Evolutionary conservation across 2,888 invertebrate genomes (phyloP), one percentile per base, ranked within the genome.

Genomic region (Philereme vetulata): DNA sequence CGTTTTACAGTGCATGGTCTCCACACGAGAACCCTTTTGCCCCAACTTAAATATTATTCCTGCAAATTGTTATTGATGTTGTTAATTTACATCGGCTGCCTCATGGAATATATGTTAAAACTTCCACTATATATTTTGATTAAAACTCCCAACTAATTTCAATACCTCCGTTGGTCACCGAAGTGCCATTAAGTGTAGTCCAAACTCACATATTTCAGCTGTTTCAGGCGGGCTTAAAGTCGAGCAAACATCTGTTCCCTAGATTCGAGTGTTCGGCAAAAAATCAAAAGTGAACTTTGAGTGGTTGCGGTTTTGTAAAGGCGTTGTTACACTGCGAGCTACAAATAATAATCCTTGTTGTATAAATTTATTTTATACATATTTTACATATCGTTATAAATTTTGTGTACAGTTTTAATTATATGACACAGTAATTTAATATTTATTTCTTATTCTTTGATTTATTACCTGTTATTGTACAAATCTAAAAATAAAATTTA

Each of bases 211-310:
- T 64, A 68, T 65, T 65, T 66, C 56, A 67, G 43, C 38, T 34
- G 56, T 56, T 51, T 36, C n/a, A 5, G 21, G 11, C 48, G 43
- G 51, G 55, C 47, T 56, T 48, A 59, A 64, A 65, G 65, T 65
- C 64, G 64, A 56, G 61, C 56, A 44, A 63, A 62, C 66, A 66
- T 58, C 60, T 66, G 68, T 47, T 53, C 49, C 48, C 45, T 6
- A 6, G 47, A 51, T n/a, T 56, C 43, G 54, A 48, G 60, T 42
- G 52, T 47, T 33, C 51, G 49, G 51, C 63, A 66, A 69, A 69
- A 67, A 68, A 65, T 59, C 51, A 61, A 53, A 62, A 62, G 56
- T 59, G 60, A 60, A 62, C 63, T 68, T 68, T 65, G 66, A 62
- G 64, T 53, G 63, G 56, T 48, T 52, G 44, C 47, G 51, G 64